Conservation (phyloP, 2,113 vertebrate genomes). For the Vidua chalybeata region DNA sequence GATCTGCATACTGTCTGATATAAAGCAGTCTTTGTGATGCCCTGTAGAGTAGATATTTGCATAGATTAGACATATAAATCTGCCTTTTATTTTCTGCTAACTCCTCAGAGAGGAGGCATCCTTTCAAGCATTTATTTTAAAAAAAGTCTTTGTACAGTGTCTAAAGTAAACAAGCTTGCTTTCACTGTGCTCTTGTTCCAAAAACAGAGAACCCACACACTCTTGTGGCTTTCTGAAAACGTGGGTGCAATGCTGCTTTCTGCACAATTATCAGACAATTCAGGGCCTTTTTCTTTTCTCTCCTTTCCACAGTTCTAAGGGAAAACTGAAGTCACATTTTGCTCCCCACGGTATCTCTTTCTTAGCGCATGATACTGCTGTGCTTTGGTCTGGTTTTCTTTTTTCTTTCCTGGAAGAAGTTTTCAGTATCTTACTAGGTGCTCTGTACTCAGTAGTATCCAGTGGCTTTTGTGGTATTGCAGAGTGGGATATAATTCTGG, state of each 20-base stretch:
- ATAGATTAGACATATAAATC: slow-evolving; percentile 70
- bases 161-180: slow-evolving; percentile 63
- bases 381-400: background rate
- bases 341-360: background rate
- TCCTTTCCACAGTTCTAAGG: background rate
- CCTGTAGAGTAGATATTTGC: slow-evolving; percentile 66
- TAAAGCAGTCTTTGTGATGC: slow-evolving; percentile 65
- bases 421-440: background rate
- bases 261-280: background rate
- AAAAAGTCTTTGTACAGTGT: slow-evolving; percentile 62
- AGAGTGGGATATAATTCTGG: background rate
- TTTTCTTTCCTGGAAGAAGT: background rate
- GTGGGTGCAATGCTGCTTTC: background rate
- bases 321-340: background rate
- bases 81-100: slow-evolving; percentile 65
- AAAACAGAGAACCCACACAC: slow-evolving; percentile 41
- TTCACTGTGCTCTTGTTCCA: slow-evolving; percentile 59
- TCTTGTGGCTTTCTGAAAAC: slow-evolving; percentile 23
- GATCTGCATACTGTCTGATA: slow-evolving; percentile 24
- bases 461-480: background rate
- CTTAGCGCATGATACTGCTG: rapidly evolving
- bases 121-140: slow-evolving; percentile 34
- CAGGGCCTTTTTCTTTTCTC: background rate
- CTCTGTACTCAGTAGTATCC: background rate
- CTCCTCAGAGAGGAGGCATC: slow-evolving; percentile 37